phyloP scores from a whole-genome alignment of 2,113 vertebrate species.

The Polypterus senegalus region DNA sequence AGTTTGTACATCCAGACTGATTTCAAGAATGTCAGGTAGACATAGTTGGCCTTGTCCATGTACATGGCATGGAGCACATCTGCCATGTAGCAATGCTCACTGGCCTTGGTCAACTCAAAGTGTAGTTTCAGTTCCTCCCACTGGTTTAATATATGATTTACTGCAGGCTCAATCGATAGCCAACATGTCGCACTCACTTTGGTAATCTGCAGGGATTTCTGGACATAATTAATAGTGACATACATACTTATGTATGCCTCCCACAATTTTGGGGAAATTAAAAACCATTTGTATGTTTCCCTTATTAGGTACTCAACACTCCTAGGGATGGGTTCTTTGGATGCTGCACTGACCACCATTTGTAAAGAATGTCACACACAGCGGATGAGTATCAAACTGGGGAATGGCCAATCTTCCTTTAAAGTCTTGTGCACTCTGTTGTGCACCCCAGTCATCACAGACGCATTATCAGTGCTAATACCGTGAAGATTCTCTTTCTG shows the following conservation, averaged over 20 bases:
- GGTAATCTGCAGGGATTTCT: constrained; percentile 6
- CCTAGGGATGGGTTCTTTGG: constrained; percentile 1
- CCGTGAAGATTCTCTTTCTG: constrained; percentile 1
- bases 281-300: constrained; percentile 9
- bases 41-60: constrained; percentile 8
- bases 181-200: constrained; percentile 5
- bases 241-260: constrained; percentile 4
- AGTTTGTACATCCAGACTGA: background rate
- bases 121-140: constrained; percentile 9
- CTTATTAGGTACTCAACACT: constrained; percentile 3
- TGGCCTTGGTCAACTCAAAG: constrained; percentile 9
- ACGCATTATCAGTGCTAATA: constrained; percentile 7
- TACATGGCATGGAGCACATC: constrained; percentile 8
- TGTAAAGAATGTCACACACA: constrained; percentile 10
- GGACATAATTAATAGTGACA: constrained; percentile 6
- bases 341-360: constrained; percentile 5
- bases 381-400: constrained; percentile 5
- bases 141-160: constrained; percentile 5
- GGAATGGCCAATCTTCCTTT: constrained; percentile 7
- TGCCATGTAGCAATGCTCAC: constrained; percentile 5
- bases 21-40: constrained; percentile 13
- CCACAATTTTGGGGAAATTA: background rate
- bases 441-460: constrained; percentile 5
- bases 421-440: constrained; percentile 4
- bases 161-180: constrained; percentile 5